These are phyloP conservation scores for Anguilla marmorata DNA, from an alignment of 2,797 vertebrate species.

Conservation along the genomic window DNA sequence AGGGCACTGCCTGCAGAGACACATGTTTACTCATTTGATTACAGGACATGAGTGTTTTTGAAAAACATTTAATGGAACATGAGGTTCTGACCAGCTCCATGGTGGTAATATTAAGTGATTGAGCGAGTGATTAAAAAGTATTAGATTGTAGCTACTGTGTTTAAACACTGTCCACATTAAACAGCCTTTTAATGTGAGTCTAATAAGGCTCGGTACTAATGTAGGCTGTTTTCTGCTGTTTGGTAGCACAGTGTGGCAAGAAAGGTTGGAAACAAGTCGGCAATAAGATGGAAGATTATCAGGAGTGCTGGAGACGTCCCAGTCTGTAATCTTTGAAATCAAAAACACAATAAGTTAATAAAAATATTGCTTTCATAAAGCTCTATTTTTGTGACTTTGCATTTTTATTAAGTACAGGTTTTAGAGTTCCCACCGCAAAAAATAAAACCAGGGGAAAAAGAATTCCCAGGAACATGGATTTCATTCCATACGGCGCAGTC, in stretches of 20 bases:
- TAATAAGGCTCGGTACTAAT: background rate
- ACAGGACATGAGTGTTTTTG: background rate
- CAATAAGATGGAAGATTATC: constrained; percentile 17
- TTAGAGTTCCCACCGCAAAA: constrained; percentile 18
- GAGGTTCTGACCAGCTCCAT: background rate
- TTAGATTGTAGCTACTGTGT: background rate
- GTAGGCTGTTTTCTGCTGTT: background rate
- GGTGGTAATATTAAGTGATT: background rate
- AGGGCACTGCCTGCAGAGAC: background rate
- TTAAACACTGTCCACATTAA: background rate
- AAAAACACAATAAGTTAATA: background rate
- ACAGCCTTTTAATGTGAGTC: background rate
- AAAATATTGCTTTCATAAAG: constrained; percentile 19
- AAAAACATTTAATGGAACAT: background rate
- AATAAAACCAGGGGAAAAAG: background rate
- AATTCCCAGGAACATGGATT: constrained; percentile 12
- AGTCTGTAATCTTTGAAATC: constrained; percentile 18
- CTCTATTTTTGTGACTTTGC: background rate
- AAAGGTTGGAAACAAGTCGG: background rate
- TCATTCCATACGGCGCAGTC: constrained; percentile 19
- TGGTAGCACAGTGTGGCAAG: background rate
- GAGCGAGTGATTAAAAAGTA: background rate
- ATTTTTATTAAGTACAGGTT: constrained; percentile 32
- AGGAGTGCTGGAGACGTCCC: background rate
- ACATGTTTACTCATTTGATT: background rate